phyloP scores from a whole-genome alignment of 2,797 vertebrate genomes.

The Microctenopoma lineatum region DNA sequence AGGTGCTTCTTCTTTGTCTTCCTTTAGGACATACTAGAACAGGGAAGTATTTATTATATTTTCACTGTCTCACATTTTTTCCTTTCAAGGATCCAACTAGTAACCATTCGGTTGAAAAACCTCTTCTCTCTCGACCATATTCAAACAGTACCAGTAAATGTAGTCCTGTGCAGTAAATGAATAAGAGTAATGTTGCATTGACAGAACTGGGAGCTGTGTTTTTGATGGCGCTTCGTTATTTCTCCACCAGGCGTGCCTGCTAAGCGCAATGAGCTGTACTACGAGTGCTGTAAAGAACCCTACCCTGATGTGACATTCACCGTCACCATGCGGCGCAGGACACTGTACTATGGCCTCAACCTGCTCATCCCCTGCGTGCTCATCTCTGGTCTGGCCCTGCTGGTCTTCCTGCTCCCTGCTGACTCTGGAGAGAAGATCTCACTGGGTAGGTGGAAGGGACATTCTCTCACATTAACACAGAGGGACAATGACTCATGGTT shows the following conservation, averaged over 20 bases:
- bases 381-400: conserved; percentile 91
- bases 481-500: conserved; percentile 34
- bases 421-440: conserved; percentile 96
- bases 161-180: no score
- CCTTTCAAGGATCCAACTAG: background rate
- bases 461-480: conserved; percentile 14
- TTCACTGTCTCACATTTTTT: background rate
- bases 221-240: background rate
- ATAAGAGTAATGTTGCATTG: no score
- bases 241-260: conserved; percentile 86
- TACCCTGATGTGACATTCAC: conserved; percentile 94
- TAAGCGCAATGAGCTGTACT: conserved; percentile 91
- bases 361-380: conserved; percentile 92
- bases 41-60: background rate
- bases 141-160: background rate
- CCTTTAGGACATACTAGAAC: background rate
- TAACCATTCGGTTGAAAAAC: background rate
- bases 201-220: no score
- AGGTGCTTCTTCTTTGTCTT: no score
- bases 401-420: conserved; percentile 92
- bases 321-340: conserved; percentile 90
- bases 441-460: conserved; percentile 80
- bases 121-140: background rate
- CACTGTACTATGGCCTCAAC: conserved; percentile 93
- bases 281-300: conserved; percentile 93